These are phyloP conservation scores for Cassiopea andromeda DNA, from an alignment of 30 jellyfish, hydroid and myxozoan genomes.

Conservation along the genomic window DNA sequence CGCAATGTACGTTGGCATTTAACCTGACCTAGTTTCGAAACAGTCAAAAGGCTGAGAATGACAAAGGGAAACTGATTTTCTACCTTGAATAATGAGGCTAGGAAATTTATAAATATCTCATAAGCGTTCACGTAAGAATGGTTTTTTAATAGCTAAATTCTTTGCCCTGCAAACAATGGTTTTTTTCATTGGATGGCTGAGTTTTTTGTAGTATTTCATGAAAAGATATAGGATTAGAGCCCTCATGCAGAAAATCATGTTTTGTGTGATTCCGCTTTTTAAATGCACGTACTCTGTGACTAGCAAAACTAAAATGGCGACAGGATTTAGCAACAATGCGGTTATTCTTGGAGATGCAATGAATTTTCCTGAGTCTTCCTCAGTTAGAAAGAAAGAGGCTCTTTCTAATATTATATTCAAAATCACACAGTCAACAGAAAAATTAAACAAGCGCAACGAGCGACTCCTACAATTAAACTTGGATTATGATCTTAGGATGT, in stretches of 20 bases:
- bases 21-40: not conserved
- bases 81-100: no score
- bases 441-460: conserved; percentile 29
- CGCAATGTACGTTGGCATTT: no score
- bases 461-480: conserved; percentile 46
- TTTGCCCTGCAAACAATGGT: not conserved
- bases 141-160: not conserved
- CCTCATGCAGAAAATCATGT: not conserved
- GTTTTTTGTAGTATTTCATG: not conserved
- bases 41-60: not conserved
- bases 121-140: no score
- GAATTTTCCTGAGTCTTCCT: conserved; percentile 63
- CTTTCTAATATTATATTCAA: conserved; percentile 53
- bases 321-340: not conserved
- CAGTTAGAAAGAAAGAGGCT: conserved; percentile 56
- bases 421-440: conserved; percentile 68
- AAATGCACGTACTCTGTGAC: not conserved
- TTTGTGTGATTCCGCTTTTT: not conserved
- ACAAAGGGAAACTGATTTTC: not conserved
- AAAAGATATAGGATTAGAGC: not conserved
- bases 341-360: conserved; percentile 52
- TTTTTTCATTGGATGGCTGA: not conserved
- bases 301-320: no score
- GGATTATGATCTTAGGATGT: conserved; percentile 48
- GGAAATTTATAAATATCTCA: no score